phyloP scores from a whole-genome alignment of 2,113 vertebrate genomes.

The Desmodus rotundus region DNA sequence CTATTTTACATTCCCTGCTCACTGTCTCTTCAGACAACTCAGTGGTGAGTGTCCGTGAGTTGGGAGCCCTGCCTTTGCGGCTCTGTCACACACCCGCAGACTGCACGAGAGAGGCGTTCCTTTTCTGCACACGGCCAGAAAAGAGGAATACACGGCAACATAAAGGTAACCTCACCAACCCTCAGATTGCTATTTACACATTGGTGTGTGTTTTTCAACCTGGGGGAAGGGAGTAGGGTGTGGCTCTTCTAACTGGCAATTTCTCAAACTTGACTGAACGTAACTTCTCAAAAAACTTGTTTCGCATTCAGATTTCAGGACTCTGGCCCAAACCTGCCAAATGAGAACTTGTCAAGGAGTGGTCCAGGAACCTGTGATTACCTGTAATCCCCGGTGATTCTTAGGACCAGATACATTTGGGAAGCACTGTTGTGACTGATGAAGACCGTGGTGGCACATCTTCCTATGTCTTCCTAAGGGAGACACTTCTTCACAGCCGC shows the following conservation, averaged over 20 bases:
- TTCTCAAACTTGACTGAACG: neutral
- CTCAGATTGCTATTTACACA: neutral
- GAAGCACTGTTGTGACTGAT: neutral
- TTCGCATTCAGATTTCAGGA: neutral
- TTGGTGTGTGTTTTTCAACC: neutral
- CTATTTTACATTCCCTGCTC: neutral
- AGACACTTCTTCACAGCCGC: neutral
- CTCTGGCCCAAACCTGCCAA: neutral
- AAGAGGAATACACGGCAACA: neutral
- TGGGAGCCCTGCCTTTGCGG: neutral
- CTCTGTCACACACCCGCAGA: neutral
- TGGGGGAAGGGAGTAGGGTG: neutral
- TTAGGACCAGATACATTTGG: neutral
- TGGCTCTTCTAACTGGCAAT: neutral
- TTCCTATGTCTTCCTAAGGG: rapidly evolving
- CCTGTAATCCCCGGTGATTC: neutral
- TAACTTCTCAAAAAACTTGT: neutral
- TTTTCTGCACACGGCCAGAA: neutral
- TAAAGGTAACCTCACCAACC: neutral
- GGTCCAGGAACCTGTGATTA: neutral
- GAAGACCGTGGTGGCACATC: too few species aligned
- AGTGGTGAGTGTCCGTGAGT: neutral
- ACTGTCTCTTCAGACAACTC: neutral
- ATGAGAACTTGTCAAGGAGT: neutral
- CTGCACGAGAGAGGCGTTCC: neutral